Conservation (phyloP, 2,797 vertebrate genomes). For the Melanotaenia trifasciata region DNA sequence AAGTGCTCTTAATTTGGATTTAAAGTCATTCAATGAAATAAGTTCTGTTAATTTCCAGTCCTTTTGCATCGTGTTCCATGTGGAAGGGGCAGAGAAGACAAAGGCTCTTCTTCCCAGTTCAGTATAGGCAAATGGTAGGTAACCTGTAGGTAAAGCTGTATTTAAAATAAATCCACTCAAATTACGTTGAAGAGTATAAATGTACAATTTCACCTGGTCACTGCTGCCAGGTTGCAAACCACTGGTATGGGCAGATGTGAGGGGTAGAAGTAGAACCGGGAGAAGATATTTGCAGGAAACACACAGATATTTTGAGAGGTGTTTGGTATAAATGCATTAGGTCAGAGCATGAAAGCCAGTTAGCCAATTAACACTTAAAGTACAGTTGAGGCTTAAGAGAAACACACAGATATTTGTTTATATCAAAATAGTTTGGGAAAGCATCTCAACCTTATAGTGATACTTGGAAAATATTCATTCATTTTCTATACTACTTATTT, state of each 20-base stretch:
- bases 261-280: background rate
- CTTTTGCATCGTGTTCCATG: too few species aligned
- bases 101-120: too few species aligned
- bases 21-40: too few species aligned
- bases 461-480: background rate
- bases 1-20: too few species aligned
- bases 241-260: background rate
- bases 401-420: background rate
- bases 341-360: background rate
- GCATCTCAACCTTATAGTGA: background rate
- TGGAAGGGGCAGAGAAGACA: too few species aligned
- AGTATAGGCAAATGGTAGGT: background rate
- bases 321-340: background rate
- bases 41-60: too few species aligned
- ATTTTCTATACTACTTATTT: background rate
- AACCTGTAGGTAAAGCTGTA: background rate
- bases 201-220: background rate
- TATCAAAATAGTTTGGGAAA: background rate
- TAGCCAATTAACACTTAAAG: constrained; percentile 5
- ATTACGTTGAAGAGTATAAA: background rate
- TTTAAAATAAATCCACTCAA: background rate
- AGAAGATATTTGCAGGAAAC: background rate
- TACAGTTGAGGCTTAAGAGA: background rate
- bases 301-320: background rate
- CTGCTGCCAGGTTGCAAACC: background rate